Base-by-base conservation (phyloP, 1,140 invertebrate species). In the Diorhabda sublineata region DNA sequence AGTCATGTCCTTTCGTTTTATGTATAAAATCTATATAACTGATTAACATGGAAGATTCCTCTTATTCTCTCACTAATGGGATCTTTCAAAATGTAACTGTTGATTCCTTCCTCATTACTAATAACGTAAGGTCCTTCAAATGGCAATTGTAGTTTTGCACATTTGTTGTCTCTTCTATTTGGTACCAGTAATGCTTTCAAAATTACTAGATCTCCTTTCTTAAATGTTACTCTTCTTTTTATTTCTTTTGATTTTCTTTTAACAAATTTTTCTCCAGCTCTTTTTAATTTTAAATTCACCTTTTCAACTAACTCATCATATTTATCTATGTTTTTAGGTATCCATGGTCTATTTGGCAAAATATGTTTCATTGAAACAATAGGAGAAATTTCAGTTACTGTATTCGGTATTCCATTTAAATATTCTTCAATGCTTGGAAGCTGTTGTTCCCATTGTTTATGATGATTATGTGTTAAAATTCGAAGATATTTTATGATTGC, bases 401-500 rank as follows among this genome's bases (percentile, higher is more conserved):
- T 62, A 62, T 43, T 62, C 8, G 26, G 61, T 8, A 62, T 43
- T 8, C 44, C n/a, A 62, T 62, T 62, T 8, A 62, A 43, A 62
- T 43, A 62, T 43, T 62, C n/a, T 8, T 62, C 42, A 42, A 43
- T 43, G 42, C 5, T 62, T 43, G 6, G 6, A 5, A 43, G 9
- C n/a, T 62, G 42, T 8, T 62, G 6, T 41, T 62, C 61, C 43
- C 61, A 62, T 8, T 7, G 5, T 62, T 9, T 5, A 43, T 62
- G 61, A 62, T 62, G n/a, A 41, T 62, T 42, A 41, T 62, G 44
- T 44, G 44, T n/a, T 3, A 43, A 7, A 43, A 62, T 42, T 62
- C 61, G 42, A 7, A 62, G 56, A 64, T 52, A 64, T 64, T 64
- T 64, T n/a, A 52, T 64, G 5, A 64, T 9, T 26, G 57, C 63